Evolutionary conservation across 2,888 invertebrate species (phyloP).

Genomic region (Leucozona laternaria): DNA sequence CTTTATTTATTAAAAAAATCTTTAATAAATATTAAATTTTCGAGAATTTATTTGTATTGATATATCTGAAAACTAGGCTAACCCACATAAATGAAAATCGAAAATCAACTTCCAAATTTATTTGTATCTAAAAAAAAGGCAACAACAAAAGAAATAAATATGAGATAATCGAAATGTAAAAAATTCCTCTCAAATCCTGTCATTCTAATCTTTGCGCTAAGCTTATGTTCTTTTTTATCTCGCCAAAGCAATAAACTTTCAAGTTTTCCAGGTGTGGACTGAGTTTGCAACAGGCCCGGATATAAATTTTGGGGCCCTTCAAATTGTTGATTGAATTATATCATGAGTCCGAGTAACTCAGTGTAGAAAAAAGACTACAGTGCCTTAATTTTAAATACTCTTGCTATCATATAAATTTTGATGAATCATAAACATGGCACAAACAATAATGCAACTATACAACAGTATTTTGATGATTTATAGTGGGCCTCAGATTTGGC

Average conservation of each 20-base stretch:
- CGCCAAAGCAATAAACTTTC: conserved; percentile 41
- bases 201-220: conserved; percentile 19
- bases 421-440: too few species aligned
- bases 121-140: background rate
- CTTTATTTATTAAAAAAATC: background rate
- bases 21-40: background rate
- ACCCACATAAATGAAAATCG: background rate
- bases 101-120: conserved; percentile 11
- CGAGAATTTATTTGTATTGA: background rate
- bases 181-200: conserved; percentile 17
- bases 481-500: too few species aligned
- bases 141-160: background rate
- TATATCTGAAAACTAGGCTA: background rate
- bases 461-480: too few species aligned
- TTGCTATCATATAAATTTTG: too few species aligned
- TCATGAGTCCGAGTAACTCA: too few species aligned
- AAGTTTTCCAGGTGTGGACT: conserved; percentile 6
- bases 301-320: too few species aligned
- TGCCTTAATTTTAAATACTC: too few species aligned
- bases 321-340: too few species aligned
- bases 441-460: too few species aligned
- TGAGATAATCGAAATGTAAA: conserved; percentile 9
- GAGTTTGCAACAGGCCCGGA: background rate
- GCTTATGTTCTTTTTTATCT: conserved; percentile 17
- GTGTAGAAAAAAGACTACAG: too few species aligned